Conservation (phyloP, 2,888 invertebrate species). For the Mantis religiosa region DNA sequence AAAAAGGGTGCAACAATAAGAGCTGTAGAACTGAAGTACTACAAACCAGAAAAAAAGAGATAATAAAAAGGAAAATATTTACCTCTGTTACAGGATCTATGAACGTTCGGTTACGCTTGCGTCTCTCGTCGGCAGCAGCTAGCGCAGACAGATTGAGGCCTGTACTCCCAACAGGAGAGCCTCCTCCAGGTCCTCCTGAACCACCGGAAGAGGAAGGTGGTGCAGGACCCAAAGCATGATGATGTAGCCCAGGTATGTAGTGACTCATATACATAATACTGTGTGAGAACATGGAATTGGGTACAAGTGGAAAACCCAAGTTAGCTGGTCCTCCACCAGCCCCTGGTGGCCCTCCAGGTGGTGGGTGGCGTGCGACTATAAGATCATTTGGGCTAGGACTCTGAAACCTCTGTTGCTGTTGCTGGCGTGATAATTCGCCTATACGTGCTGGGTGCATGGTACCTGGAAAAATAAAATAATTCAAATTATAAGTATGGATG, state of each 20-base stretch:
- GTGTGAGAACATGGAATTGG: slow-evolving; percentile 84
- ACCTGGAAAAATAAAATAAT: background rate
- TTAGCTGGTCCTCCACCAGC: background rate
- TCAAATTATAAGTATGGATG: too few relatives aligned
- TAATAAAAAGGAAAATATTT: too few relatives aligned
- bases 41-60: too few relatives aligned
- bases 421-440: slow-evolving; percentile 45
- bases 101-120: slow-evolving; percentile 95
- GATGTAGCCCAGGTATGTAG: slow-evolving; percentile 62
- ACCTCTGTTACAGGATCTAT: slow-evolving; percentile 99
- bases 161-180: slow-evolving; percentile 4
- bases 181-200: background rate
- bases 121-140: slow-evolving; percentile 63
- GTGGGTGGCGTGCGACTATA: slow-evolving; percentile 32
- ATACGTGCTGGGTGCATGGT: slow-evolving; percentile 48
- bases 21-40: too few relatives aligned
- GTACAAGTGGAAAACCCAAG: slow-evolving; percentile 68
- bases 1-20: too few relatives aligned
- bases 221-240: background rate
- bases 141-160: slow-evolving; percentile 31
- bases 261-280: slow-evolving; percentile 91
- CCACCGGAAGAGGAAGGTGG: background rate
- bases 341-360: slow-evolving; percentile 24
- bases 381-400: slow-evolving; percentile 36
- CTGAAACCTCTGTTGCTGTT: slow-evolving; percentile 28